Evolutionary conservation across 37 sponge, comb jelly and placozoan species (phyloP).

Genomic region (Theonella swinhoei): DNA sequence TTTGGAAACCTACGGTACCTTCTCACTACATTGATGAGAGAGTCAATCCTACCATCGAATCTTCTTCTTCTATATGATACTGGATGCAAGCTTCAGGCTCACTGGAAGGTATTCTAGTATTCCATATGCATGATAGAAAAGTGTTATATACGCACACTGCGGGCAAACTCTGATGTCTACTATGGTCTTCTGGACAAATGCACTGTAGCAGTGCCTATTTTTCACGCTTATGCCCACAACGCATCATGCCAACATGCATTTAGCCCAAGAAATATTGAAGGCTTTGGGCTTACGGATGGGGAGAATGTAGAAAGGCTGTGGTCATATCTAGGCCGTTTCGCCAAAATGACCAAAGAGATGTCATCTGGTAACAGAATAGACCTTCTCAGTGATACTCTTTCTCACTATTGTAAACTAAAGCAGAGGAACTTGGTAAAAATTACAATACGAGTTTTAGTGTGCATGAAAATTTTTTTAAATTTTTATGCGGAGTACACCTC

Average conservation of each 20-base stretch:
- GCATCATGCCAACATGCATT: constrained; percentile 1
- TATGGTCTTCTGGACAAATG: not conserved
- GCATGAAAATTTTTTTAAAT: not conserved
- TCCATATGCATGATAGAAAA: not conserved
- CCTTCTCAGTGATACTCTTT: not conserved
- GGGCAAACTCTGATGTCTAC: not conserved
- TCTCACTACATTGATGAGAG: not conserved
- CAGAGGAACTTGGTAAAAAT: not conserved
- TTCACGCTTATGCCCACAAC: constrained; percentile 25
- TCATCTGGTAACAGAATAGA: constrained; percentile 2
- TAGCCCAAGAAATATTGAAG: not conserved
- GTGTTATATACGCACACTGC: not conserved
- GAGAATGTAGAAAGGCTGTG: constrained; percentile 23
- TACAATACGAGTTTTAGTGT: not conserved
- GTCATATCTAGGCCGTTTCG: constrained; percentile 9
- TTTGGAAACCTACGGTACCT: too few relatives aligned
- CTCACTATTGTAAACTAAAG: not conserved
- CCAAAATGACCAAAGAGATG: constrained; percentile 16
- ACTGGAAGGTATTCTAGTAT: constrained; percentile 8
- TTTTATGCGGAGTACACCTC: not conserved
- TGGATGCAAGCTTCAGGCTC: constrained; percentile 3
- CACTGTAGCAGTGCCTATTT: constrained; percentile 10
- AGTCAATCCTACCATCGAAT: not conserved
- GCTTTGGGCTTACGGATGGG: constrained; percentile 19
- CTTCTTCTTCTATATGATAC: constrained; percentile 3